Evolutionary conservation across 2,113 vertebrate species (phyloP).

Genomic region (Python bivittatus): DNA sequence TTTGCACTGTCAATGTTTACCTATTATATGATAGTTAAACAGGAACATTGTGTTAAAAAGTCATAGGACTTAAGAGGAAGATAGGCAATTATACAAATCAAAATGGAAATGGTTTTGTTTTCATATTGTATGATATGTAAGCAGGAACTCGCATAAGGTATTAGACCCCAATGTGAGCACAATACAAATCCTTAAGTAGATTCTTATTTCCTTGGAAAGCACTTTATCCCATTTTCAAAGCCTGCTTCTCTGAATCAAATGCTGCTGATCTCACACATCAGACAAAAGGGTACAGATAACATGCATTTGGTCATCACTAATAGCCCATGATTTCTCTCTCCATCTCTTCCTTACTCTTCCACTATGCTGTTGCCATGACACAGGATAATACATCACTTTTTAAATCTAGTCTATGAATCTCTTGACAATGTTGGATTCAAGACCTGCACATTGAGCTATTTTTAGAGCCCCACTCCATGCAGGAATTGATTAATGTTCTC

Average conservation of each 20-base stretch:
- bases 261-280: neutral
- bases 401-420: constrained; percentile 29
- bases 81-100: neutral
- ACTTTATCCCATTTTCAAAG: neutral
- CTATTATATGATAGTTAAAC: neutral
- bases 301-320: accelerated
- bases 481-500: constrained; percentile 57
- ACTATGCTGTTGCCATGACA: constrained; percentile 53
- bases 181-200: neutral
- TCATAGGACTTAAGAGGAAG: neutral
- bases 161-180: neutral
- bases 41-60: neutral
- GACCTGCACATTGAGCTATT: constrained; percentile 53
- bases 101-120: neutral
- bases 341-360: neutral
- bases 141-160: neutral
- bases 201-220: neutral
- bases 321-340: neutral
- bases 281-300: constrained; percentile 5
- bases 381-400: constrained; percentile 3
- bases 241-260: neutral
- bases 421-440: constrained; percentile 22
- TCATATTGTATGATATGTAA: neutral
- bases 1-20: too few species aligned
- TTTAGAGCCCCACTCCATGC: constrained; percentile 48